Base-by-base conservation (phyloP, 1,140 invertebrate genomes). In the Capitella teleta region DNA sequence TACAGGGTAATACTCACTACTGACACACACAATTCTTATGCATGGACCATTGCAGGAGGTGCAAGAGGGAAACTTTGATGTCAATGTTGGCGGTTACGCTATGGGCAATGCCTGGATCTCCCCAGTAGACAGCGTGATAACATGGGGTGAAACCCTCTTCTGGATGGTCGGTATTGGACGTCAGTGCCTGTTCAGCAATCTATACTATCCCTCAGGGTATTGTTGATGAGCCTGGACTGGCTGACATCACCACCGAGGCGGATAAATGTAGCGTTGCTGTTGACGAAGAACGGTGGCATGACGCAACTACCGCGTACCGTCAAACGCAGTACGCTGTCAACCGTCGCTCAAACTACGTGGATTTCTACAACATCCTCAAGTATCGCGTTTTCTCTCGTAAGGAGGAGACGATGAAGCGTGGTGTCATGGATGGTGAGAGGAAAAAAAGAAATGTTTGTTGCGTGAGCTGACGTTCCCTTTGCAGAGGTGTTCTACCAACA, bases 41-140 rank as follows among this genome's bases (percentile, higher is more conserved):
- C 38, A 16, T 6, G 12, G 25, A 19, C 38, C 38, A 40, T 61
- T 72, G 43, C 59, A 86, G 80, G 82, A 80, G 36, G 78, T 84
- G 53, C 54, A 78, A 55, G 63, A 61, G 1, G 80, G 78, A 1
- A 75, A 73, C 38, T 78, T 91, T 1, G 72, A 74, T 19, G 82
- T 79, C 37, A 85, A 85, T 54, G 76, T 92, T 36, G 76, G 76
- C 54, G 86, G 86, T 1, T 78, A 89, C 10, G 83, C 79, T 0
- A 75, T 91, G 61, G 86, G 86, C 2, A 86, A 90, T 66, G 79
- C 85, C 0, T 91, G 86, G 86, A 86, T 89, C 45, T 84, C 82
- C 16, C 86, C 87, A 0, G 78, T 88, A 38, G 85, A 88, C 61
- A 82, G 82, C 16, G 82, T 84, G 0, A 66, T 82, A 38, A 83